Conservation (phyloP, 2,113 vertebrate genomes). For the Trochalopteron elliotii region DNA sequence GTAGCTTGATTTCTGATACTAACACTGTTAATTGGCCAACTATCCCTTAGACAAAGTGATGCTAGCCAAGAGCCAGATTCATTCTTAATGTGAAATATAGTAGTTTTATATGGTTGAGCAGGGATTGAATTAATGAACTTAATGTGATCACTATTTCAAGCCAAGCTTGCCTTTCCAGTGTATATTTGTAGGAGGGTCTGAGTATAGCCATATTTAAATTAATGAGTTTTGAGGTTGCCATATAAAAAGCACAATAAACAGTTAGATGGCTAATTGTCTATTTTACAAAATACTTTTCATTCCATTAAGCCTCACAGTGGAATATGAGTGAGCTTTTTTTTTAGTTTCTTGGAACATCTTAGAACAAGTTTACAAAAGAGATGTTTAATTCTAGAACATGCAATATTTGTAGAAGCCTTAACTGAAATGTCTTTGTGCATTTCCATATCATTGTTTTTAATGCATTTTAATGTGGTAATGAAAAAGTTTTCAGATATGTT, state of each 20-base stretch:
- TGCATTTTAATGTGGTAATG: neutral
- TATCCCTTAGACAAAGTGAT: neutral
- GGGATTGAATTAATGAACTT: neutral
- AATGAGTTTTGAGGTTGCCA: neutral
- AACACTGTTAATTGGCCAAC: neutral
- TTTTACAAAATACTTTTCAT: neutral
- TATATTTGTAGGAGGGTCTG: neutral
- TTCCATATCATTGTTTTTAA: neutral
- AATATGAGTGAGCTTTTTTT: neutral
- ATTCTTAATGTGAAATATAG: neutral
- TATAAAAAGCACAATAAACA: neutral
- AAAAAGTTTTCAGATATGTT: neutral
- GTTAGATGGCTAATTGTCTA: neutral
- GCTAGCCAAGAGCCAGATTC: neutral
- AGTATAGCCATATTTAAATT: neutral
- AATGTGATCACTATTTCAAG: neutral
- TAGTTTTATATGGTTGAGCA: neutral
- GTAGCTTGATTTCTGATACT: neutral
- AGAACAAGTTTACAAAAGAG: neutral
- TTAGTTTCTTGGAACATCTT: neutral
- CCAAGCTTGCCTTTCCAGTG: neutral
- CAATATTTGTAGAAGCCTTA: conserved; percentile 45
- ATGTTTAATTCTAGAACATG: neutral
- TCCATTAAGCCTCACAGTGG: neutral
- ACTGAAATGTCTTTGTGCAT: conserved; percentile 13